Base-by-base conservation (phyloP, 2,797 vertebrate species). In the Tokudaia muenninki region DNA sequence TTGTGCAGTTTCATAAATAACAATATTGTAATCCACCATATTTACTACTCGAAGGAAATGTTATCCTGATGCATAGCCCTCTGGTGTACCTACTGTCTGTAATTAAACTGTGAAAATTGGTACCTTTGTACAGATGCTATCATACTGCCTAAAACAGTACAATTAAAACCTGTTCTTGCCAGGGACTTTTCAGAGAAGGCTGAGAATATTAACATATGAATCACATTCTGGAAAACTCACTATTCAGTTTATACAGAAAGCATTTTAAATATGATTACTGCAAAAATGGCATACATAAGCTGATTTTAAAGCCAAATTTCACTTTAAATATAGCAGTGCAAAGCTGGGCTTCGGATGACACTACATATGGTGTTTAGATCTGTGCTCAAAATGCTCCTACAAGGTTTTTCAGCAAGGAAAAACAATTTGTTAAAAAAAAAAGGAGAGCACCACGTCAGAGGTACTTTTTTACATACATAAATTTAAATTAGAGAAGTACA, bases 361-460 rank as follows among this genome's bases (percentile, higher is more conserved):
- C 92, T 92, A 87, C 87, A 96, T 84, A 95, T 90, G 44, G 84
- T 94, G 63, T 97, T 97, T 90, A 72, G 9, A 94, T 83, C 86
- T 94, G 57, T 94, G 8, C 70, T 83, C 92, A 87, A 96, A 94
- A 94, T 77, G 70, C 41, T 94, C 74, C 90, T 55, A 50, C 61
- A 94, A 78, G 61, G 14, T 94, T 94, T 14, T 26, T 16, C 57
- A 89, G 77, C 75, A 34, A 22, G 57, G 41, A 95, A 95, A 90
- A 5, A 95, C 37, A 93, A 95, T 37, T 93, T 75, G 79, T 94
- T 29, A 31, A 29, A n/a, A 57, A n/a, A 57, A 93, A 41, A 50
- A 63, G 79, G 50, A 78, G 90, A 93, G 50, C 37, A 89, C 84
- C 37, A 89, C 84, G 8, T 91, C 3, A 26, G 65, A 92, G 65